Evolutionary conservation across 2,888 invertebrate genomes (phyloP).

Genomic region (Campoplex nolae): DNA sequence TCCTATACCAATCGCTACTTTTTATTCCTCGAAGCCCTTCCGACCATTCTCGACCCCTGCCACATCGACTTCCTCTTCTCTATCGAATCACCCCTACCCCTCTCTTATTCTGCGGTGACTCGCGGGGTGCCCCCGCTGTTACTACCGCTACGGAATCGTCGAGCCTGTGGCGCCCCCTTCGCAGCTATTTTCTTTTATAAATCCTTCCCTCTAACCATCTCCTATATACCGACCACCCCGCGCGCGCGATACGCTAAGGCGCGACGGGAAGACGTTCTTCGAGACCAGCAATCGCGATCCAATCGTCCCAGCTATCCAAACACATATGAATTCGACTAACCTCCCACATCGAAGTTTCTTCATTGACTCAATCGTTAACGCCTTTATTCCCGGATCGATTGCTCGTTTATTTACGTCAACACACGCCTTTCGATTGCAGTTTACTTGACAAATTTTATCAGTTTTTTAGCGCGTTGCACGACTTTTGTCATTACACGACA

Average conservation of each 20-base stretch:
- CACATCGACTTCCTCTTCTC: conserved; percentile 69
- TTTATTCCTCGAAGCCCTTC: conserved; percentile 73
- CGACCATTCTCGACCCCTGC: conserved; percentile 68
- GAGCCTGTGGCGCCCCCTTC: conserved; percentile 61
- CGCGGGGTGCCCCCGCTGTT: background rate
- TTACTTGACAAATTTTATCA: background rate
- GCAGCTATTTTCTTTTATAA: conserved; percentile 6
- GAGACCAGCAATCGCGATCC: conserved; percentile 49
- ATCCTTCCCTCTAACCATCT: conserved; percentile 41
- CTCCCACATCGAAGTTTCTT: background rate
- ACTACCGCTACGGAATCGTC: conserved; percentile 39
- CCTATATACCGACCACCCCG: conserved; percentile 59
- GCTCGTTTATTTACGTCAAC: background rate
- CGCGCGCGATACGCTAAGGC: conserved; percentile 25
- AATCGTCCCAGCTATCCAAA: conserved; percentile 11
- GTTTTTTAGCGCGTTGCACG: background rate
- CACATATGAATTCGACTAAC: background rate
- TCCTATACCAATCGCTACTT: conserved; percentile 82
- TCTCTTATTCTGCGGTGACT: conserved; percentile 12
- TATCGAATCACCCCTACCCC: conserved; percentile 64
- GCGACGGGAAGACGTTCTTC: conserved; percentile 64
- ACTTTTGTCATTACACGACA: background rate
- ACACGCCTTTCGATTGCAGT: background rate
- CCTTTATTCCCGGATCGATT: background rate
- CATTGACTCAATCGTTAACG: conserved; percentile 30